Percentiles rank a stretch among this genome's conserved stretches.
Conservation (phyloP, 2,888 invertebrate species). For the Orgyia antiqua region DNA sequence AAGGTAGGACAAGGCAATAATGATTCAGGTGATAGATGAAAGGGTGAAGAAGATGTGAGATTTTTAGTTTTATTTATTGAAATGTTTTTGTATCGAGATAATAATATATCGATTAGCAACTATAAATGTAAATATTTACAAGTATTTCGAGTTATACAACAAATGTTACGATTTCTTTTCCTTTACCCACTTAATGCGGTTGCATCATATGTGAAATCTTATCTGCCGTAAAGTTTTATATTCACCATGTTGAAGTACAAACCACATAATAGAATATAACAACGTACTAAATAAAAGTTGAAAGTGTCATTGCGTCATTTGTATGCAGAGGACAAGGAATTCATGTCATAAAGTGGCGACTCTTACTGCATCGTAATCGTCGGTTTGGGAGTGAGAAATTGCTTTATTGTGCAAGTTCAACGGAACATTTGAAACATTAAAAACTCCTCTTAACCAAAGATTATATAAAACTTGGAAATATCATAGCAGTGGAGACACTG, state of each 20-base stretch:
- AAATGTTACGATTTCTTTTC: conserved; percentile 13
- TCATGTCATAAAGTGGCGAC: conserved; percentile 53
- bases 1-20: too few relatives aligned
- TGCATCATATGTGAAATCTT: conserved; percentile 17
- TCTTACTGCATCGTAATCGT: conserved; percentile 55
- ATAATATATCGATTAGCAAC: too few relatives aligned
- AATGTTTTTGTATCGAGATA: too few relatives aligned
- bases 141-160: conserved; percentile 12
- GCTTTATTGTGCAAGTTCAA: conserved; percentile 45
- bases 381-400: conserved; percentile 37
- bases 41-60: too few relatives aligned
- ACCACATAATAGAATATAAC: conserved; percentile 39
- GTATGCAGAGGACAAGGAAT: conserved; percentile 51
- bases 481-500: too few relatives aligned
- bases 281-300: conserved; percentile 46
- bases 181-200: conserved; percentile 15
- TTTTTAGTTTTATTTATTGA: too few relatives aligned
- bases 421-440: too few relatives aligned
- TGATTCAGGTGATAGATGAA: too few relatives aligned
- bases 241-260: conserved; percentile 19
- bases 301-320: conserved; percentile 56
- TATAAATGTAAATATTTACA: too few relatives aligned
- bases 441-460: too few relatives aligned
- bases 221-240: conserved; percentile 14
- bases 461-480: too few relatives aligned